Evolutionary conservation across 1,140 invertebrate species (phyloP), one percentile per base, ranked within the genome.

Genomic region (Diploscapter pachys): DNA sequence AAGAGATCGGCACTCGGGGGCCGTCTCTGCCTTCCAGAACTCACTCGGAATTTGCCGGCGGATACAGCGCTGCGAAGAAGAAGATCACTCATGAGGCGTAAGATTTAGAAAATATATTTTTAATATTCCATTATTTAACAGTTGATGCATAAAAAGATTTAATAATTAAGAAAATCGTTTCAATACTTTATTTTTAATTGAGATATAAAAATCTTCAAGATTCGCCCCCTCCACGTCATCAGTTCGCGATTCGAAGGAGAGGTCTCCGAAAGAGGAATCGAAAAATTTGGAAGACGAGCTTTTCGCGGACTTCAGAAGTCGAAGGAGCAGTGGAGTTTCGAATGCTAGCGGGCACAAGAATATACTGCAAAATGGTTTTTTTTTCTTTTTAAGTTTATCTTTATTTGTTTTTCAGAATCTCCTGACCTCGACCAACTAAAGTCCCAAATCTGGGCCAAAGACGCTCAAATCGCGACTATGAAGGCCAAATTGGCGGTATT

Each of bases 371-470:
- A 31, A 31, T 31, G 31, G 31, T 31, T 31, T 31, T 31, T 31
- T 31, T 31, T 31, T 31, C 31, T 31, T 31, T 31, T 31, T 31
- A 31, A 31, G 31, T 31, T 31, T 31, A 48, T 31, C 6, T 48
- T 31, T n/a, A 31, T 3, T 66, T 48, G 54, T 48, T 3, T 52
- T 67, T 51, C 13, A 13, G 3, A 51, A 67, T 52, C 51, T 67
- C 5, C 13, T 52, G 70, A 31, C n/a, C 70, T 3, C 31, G 67
- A 61, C 3, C 63, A 76, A 53, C 55, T 76, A 4, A 71, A 72
- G 57, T 76, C 75, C 5, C 75, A 76, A 55, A 31, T 76, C 31
- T 71, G 59, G 11, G 75, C 63, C 4, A 76, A 76, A 55, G 75
- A 76, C 56, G 57, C 75, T 31, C 75, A 76, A 57, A 76, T 76